Evolutionary conservation across 2,888 invertebrate genomes (phyloP).

Genomic region (Ophion ventricosus): DNA sequence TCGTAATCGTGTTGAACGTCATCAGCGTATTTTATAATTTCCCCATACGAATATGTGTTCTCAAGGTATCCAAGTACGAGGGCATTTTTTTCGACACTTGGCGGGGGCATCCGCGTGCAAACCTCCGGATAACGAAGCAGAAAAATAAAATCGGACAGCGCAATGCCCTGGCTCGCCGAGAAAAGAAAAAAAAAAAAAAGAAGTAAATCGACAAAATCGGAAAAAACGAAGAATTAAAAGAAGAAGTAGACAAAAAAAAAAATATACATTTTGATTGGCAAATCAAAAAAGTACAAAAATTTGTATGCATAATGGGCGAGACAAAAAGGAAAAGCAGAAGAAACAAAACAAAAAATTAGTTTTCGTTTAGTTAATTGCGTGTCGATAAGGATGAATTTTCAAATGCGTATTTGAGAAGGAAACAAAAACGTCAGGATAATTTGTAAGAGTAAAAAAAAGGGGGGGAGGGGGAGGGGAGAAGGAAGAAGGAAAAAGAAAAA

Average conservation of each 20-base stretch:
- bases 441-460: conserved; percentile 11
- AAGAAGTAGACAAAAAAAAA: no score
- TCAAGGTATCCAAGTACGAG: no score
- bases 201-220: not conserved
- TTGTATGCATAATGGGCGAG: conserved; percentile 44
- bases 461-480: conserved; percentile 7
- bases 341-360: conserved; percentile 37
- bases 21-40: conserved; percentile 59
- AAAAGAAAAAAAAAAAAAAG: no score
- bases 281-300: conserved; percentile 60
- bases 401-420: conserved; percentile 36
- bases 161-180: no score
- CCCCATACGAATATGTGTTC: not conserved
- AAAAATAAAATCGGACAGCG: conserved; percentile 9
- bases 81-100: not conserved
- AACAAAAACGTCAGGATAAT: conserved; percentile 17
- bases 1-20: conserved; percentile 60
- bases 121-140: not conserved
- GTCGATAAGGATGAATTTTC: conserved; percentile 25
- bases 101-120: not conserved
- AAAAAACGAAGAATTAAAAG: conserved; percentile 2
- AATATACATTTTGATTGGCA: conserved; percentile 56
- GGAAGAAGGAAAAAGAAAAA: conserved; percentile 26
- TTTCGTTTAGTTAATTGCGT: conserved; percentile 57
- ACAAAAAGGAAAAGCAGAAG: conserved; percentile 35